Conservation (phyloP, 2,113 vertebrate species). For the Oryzias celebensis region DNA sequence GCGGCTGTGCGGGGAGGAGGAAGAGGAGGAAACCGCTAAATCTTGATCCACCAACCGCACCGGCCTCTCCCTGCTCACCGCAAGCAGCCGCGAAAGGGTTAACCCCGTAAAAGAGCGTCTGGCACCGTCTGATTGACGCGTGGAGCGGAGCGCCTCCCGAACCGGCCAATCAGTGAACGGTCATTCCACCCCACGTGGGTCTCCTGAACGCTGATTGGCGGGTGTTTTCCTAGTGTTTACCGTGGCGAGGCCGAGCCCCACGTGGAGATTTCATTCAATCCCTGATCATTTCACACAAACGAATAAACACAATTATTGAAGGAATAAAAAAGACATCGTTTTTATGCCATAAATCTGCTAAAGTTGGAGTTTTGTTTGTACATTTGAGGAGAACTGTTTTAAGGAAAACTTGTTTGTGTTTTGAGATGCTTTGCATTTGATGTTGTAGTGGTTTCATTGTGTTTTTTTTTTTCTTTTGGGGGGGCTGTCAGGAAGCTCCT, state of each 20-base stretch:
- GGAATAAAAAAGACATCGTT: slow-evolving; percentile 17
- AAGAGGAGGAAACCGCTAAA: slow-evolving; percentile 62
- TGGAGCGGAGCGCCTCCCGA: slow-evolving; percentile 34
- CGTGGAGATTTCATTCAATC: slow-evolving; percentile 85
- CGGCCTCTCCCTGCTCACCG: slow-evolving; percentile 47
- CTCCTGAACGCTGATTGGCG: slow-evolving; percentile 62
- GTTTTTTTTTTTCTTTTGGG: neutral
- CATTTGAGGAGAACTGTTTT: too few species aligned
- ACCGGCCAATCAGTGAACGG: slow-evolving; percentile 69
- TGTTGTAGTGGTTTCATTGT: neutral
- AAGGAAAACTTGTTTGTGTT: too few species aligned
- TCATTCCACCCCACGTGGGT: slow-evolving; percentile 76
- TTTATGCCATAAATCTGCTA: neutral
- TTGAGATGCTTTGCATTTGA: too few species aligned
- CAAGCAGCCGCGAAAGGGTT: slow-evolving; percentile 69
- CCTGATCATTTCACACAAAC: slow-evolving; percentile 67
- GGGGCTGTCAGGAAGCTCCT: slow-evolving; percentile 55
- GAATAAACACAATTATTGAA: slow-evolving; percentile 29
- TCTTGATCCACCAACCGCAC: slow-evolving; percentile 63
- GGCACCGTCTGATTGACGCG: slow-evolving; percentile 75
- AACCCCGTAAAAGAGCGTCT: slow-evolving; percentile 57
- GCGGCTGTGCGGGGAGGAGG: slow-evolving; percentile 47
- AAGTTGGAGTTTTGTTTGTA: too few species aligned
- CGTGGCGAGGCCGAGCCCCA: slow-evolving; percentile 77
- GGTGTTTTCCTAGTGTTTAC: slow-evolving; percentile 63